Conservation (phyloP, 2,797 vertebrate species). For the Kryptolebias ocellatus region DNA sequence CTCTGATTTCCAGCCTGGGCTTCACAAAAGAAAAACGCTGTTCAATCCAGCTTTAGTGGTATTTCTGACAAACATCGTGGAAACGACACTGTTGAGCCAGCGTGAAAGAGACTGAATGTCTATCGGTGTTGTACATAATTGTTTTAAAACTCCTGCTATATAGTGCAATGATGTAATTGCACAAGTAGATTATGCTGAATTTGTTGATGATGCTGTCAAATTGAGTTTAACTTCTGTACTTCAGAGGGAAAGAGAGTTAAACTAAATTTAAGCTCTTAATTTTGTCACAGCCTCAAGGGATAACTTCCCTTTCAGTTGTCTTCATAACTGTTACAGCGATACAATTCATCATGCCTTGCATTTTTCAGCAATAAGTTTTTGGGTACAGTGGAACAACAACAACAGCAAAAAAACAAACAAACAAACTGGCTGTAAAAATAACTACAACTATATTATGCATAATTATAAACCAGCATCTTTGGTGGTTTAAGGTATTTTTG, state of each 20-base stretch:
- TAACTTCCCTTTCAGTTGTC: constrained; percentile 46
- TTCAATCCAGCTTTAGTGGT: constrained; percentile 37
- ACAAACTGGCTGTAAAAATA: constrained; percentile 52
- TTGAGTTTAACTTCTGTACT: constrained; percentile 38
- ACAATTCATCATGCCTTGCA: constrained; percentile 59
- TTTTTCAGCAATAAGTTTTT: constrained; percentile 50
- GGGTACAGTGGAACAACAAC: constrained; percentile 23
- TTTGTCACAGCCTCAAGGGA: constrained; percentile 35
- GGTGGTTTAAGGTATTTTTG: too few species aligned
- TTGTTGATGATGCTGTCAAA: constrained; percentile 46
- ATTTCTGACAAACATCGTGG: constrained; percentile 39
- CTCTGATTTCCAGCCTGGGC: constrained; percentile 27
- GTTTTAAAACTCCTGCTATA: constrained; percentile 20
- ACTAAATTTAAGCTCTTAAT: constrained; percentile 23
- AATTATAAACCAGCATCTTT: constrained; percentile 37
- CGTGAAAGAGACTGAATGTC: constrained; percentile 54
- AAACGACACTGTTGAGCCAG: constrained; percentile 17
- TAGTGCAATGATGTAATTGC: constrained; percentile 10
- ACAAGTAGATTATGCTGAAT: constrained; percentile 22
- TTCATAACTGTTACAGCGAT: constrained; percentile 32
- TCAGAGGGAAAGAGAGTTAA: constrained; percentile 31
- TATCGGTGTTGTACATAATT: constrained; percentile 21
- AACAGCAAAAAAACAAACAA: background rate
- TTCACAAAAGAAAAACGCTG: constrained; percentile 27
- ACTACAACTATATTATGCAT: constrained; percentile 24